These are phyloP conservation scores for Anhinga rufa DNA, from an alignment of 2,113 vertebrate species.

Conservation along the genomic window DNA sequence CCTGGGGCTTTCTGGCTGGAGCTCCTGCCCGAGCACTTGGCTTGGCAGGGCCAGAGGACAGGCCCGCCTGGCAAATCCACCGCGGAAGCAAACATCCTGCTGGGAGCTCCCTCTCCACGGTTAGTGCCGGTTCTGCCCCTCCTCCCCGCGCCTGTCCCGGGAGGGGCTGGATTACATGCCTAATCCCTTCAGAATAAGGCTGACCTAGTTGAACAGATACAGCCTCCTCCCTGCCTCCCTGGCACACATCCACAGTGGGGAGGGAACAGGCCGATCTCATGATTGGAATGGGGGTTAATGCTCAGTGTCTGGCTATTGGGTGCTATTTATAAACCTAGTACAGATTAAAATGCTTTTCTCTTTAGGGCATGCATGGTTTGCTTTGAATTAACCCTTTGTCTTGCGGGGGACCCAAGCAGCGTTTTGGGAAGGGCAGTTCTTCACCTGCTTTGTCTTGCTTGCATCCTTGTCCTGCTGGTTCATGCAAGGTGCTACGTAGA, in stretches of 20 bases:
- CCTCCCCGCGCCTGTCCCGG: neutral
- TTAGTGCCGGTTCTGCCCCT: neutral
- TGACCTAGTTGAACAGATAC: constrained; percentile 70
- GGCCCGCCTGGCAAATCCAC: neutral
- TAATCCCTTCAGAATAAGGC: constrained; percentile 70
- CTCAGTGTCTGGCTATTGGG: neutral
- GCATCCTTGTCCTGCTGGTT: neutral
- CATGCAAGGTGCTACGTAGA: neutral
- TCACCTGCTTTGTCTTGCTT: neutral
- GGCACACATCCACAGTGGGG: neutral
- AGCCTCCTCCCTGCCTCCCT: neutral
- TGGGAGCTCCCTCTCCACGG: neutral
- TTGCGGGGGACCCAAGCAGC: neutral
- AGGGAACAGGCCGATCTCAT: neutral
- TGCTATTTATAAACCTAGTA: constrained; percentile 55
- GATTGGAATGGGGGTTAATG: constrained; percentile 29
- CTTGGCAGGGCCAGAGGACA: neutral
- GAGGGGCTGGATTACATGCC: constrained; percentile 62
- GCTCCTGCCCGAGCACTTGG: neutral
- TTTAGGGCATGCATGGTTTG: constrained; percentile 49
- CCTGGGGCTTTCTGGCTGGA: neutral
- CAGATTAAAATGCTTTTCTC: constrained; percentile 64
- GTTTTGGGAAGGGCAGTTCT: neutral
- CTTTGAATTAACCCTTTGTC: constrained; percentile 40
- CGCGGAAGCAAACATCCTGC: constrained; percentile 10